Conservation (phyloP, 2,113 vertebrate species). For the Alaudala cheleensis region DNA sequence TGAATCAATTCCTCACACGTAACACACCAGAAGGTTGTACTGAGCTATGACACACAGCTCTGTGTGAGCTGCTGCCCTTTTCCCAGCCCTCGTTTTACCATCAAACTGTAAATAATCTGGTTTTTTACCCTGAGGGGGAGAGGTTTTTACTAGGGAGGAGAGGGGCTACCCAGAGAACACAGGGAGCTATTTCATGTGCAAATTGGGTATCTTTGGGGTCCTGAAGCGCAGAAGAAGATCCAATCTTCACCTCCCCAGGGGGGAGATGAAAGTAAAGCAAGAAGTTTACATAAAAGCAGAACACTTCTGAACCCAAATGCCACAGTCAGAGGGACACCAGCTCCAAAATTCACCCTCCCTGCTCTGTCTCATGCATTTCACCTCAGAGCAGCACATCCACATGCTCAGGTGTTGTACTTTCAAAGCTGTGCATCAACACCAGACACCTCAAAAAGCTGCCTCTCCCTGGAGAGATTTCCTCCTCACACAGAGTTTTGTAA, state of each 20-base stretch:
- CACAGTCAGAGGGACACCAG: background rate
- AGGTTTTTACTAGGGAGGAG: background rate
- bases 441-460: background rate
- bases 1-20: background rate
- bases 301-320: background rate
- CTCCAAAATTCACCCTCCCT: background rate
- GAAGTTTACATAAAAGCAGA: background rate
- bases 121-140: background rate
- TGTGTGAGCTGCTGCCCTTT: background rate
- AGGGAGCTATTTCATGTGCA: background rate
- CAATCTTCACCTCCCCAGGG: background rate
- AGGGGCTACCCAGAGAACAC: background rate
- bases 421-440: background rate
- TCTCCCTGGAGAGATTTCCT: background rate
- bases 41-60: background rate
- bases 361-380: background rate
- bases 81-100: background rate
- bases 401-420: background rate
- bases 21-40: background rate
- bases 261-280: background rate
- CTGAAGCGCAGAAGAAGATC: background rate
- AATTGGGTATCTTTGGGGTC: background rate
- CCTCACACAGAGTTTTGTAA: background rate
- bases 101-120: background rate
- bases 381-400: background rate